Evolutionary conservation across 2,113 vertebrate genomes (phyloP).

Genomic region (Mixornis gularis): DNA sequence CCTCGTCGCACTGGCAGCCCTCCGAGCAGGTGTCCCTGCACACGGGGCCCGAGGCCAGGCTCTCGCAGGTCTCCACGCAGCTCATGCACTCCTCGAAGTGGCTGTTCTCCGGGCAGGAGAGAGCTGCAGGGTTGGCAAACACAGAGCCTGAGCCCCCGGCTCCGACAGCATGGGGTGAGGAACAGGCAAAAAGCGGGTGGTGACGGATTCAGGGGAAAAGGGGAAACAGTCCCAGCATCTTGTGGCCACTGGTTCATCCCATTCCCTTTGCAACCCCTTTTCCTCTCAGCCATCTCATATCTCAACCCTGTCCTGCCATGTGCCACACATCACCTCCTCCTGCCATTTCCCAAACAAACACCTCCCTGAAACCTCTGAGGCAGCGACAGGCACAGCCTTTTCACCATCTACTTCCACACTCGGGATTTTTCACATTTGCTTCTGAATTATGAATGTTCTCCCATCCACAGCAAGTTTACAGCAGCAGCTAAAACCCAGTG

Average conservation of each 20-base stretch:
- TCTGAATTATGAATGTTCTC: conserved; percentile 52
- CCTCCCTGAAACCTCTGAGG: background rate
- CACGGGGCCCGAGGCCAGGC: conserved; percentile 75
- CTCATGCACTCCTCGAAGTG: conserved; percentile 92
- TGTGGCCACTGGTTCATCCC: background rate
- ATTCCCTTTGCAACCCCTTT: background rate
- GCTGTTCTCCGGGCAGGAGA: conserved; percentile 90
- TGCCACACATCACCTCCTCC: background rate
- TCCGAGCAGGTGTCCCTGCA: conserved; percentile 84
- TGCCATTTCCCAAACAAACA: accelerated
- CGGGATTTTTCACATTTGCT: conserved; percentile 17
- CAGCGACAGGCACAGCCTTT: background rate
- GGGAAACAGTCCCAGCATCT: background rate
- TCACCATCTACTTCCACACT: background rate
- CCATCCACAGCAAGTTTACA: conserved; percentile 30
- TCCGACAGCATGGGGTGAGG: accelerated
- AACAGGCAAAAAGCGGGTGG: accelerated
- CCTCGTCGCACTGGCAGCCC: conserved; percentile 91
- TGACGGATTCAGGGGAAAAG: accelerated
- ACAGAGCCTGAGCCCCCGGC: background rate
- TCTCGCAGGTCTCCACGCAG: conserved; percentile 87
- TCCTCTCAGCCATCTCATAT: background rate
- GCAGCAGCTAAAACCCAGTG: conserved; percentile 28
- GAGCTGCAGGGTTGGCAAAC: conserved; percentile 71
- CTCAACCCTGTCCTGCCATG: accelerated